Evolutionary conservation across 2,113 vertebrate genomes (phyloP), one percentile per base, ranked within the genome.

Genomic region (Rhinolophus ferrumequinum): DNA sequence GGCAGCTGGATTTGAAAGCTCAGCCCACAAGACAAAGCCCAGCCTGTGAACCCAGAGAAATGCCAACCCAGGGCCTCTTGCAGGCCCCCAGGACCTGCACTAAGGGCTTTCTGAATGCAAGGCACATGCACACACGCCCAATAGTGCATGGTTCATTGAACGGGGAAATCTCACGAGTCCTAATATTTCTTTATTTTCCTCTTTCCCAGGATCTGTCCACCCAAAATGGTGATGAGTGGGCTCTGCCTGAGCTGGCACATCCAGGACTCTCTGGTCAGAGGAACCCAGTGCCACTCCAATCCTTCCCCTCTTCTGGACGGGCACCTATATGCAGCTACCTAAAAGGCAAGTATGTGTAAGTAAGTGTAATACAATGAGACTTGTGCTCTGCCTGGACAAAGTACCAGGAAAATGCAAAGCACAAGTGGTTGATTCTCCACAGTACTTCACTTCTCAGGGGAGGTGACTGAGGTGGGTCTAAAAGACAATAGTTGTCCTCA

Each of bases 301-400:
- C 33, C 18, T 21, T 73, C n/a, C 33, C n/a, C 50, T 50, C 22
- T 4, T 76, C 33, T 69, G n/a, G 12, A 16, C 0, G 0, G 7
- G 41, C n/a, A 6, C 54, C 16, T 35, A 10, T 1, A 6, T 28
- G 26, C 22, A 26, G n/a, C 22, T n/a, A 35, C 47, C 28, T 33
- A 35, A 62, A 69, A 33, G 41, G 69, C 41, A 47, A 14, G 35
- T 11, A 0, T 0, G 12, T 26, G 18, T 10, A 18, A 11, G 30
- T 0, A 16, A 14, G 30, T 0, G 19, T 13, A 54, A 81, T 12
- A n/a, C 3, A 44, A 19, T 7, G 8, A 89, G 73, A 69, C 47
- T 6, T 38, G 16, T 47, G 26, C 44, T 87, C 50, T 50, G 30
- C 33, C 56, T 72, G 92, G 86, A 47, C 77, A 9, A 38, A 52